Conservation (phyloP, 2,888 invertebrate genomes). For the Heteromurus nitidus region DNA sequence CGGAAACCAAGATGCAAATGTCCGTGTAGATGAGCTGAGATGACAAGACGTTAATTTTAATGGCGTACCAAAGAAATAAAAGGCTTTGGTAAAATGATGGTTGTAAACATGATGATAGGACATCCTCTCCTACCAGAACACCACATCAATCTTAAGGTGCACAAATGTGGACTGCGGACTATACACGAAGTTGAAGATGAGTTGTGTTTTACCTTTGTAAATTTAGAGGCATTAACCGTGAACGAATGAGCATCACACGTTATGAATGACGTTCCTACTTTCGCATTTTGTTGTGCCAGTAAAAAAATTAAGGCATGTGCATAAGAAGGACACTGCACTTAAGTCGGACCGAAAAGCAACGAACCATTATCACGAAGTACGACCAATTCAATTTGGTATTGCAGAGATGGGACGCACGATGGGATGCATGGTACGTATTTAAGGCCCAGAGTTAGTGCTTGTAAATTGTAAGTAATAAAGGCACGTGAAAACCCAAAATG, state of each 20-base stretch:
- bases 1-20: slow-evolving; percentile 26
- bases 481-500: neutral
- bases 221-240: slow-evolving; percentile 48
- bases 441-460: no score
- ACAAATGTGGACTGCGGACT: neutral
- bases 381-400: neutral
- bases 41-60: slow-evolving; percentile 56
- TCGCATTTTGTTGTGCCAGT: slow-evolving; percentile 35
- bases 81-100: neutral
- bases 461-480: neutral
- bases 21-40: neutral
- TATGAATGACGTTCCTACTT: slow-evolving; percentile 22
- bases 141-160: neutral
- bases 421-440: no score
- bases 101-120: neutral
- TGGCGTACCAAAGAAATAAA: slow-evolving; percentile 24
- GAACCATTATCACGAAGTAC: slow-evolving; percentile 16
- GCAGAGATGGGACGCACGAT: no score
- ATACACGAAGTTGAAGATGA: neutral
- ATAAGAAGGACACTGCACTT: slow-evolving; percentile 32
- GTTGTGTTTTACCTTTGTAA: slow-evolving; percentile 41
- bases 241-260: slow-evolving; percentile 34
- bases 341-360: slow-evolving; percentile 31
- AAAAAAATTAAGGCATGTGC: slow-evolving; percentile 8
- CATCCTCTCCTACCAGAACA: no score